phyloP scores from a whole-genome alignment of 2,113 vertebrate genomes.

The Engraulis encrasicolus region DNA sequence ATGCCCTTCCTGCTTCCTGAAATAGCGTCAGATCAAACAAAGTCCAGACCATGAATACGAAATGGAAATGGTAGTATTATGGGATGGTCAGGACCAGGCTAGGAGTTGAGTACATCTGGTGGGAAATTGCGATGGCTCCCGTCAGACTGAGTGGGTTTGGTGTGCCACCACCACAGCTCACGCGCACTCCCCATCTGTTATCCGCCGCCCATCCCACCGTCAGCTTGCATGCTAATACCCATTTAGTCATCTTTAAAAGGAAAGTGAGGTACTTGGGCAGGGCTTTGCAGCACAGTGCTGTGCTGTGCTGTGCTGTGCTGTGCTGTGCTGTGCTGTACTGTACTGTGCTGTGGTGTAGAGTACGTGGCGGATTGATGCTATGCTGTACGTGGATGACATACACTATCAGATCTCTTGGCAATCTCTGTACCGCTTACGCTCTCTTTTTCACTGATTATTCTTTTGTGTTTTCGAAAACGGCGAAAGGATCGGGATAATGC shows the following conservation, averaged over 20 bases:
- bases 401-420: neutral
- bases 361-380: no score
- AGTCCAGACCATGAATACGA: no score
- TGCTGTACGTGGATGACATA: neutral
- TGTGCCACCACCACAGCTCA: neutral
- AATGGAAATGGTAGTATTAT: neutral
- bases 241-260: neutral
- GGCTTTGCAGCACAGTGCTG: neutral
- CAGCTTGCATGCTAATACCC: constrained; percentile 6
- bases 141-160: neutral
- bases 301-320: neutral
- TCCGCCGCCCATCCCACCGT: neutral
- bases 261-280: neutral
- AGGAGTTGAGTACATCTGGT: neutral
- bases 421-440: neutral
- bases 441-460: neutral
- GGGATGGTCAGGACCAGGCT: neutral
- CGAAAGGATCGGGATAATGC: neutral
- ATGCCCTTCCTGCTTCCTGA: no score
- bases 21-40: no score
- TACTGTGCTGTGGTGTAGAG: neutral
- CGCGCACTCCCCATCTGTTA: neutral
- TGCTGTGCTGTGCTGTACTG: neutral
- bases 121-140: neutral
- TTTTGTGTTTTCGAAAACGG: neutral